phyloP scores from a whole-genome alignment of 2,113 vertebrate genomes.

The Mesitornis unicolor region DNA sequence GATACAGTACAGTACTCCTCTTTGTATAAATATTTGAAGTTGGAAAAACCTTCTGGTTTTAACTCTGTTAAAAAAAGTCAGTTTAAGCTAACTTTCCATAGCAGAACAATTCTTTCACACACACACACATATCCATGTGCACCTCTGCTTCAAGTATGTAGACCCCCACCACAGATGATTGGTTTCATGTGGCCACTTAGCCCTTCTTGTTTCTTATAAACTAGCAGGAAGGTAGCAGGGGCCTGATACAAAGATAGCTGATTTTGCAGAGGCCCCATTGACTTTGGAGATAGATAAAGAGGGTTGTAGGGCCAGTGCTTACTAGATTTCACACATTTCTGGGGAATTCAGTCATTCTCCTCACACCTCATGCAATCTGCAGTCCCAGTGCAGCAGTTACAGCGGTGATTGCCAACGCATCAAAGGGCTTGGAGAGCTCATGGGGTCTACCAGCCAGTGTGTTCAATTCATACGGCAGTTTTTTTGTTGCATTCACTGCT shows the following conservation, averaged over 20 bases:
- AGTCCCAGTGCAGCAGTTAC: background rate
- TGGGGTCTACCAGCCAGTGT: rapidly evolving
- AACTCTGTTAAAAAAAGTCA: conserved; percentile 51
- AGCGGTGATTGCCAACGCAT: background rate
- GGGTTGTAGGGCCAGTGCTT: background rate
- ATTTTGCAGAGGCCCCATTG: background rate
- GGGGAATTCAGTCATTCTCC: background rate
- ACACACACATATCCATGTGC: background rate
- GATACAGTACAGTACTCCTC: conserved; percentile 70
- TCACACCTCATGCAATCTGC: background rate
- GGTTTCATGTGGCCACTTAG: background rate
- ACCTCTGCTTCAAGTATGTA: background rate
- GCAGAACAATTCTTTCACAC: background rate
- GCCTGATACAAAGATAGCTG: background rate
- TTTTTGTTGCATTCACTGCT: background rate
- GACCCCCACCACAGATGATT: background rate
- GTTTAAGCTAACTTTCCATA: conserved; percentile 35
- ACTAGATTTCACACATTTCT: background rate
- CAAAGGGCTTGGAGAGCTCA: background rate
- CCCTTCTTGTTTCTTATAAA: background rate
- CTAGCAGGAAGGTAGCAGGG: background rate
- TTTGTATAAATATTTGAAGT: conserved; percentile 79
- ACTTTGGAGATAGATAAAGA: background rate
- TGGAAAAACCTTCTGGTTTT: conserved; percentile 69
- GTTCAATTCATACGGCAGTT: background rate